Evolutionary conservation across 2,797 vertebrate genomes (phyloP).

Genomic region (Eupleurogrammus muticus): DNA sequence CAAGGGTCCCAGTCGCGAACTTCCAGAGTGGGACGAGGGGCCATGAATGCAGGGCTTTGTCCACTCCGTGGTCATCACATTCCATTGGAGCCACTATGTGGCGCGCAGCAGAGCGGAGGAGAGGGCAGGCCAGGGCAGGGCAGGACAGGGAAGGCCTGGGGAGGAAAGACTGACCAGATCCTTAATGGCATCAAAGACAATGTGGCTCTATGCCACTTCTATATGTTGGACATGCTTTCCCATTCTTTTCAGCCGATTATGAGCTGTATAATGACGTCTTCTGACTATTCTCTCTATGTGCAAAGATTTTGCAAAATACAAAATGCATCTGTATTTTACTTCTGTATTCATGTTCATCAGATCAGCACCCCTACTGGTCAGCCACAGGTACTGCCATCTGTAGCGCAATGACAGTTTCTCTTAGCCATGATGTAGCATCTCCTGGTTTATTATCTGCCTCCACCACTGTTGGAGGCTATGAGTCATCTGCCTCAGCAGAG

Average conservation of each 20-base stretch:
- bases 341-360: constrained; percentile 3
- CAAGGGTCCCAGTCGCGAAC: constrained; percentile 70
- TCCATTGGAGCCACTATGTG: constrained; percentile 84
- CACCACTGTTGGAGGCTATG: constrained; percentile 67
- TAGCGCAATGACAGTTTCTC: background rate
- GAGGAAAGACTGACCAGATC: constrained; percentile 37
- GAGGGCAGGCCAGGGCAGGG: constrained; percentile 69
- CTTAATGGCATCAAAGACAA: constrained; percentile 12
- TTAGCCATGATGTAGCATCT: constrained; percentile 24
- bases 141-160: constrained; percentile 30
- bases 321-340: background rate
- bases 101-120: constrained; percentile 78
- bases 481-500: constrained; percentile 55
- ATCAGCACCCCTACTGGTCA: constrained; percentile 42
- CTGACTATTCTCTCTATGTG: background rate
- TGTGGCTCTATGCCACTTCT: constrained; percentile 4
- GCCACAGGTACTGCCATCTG: background rate
- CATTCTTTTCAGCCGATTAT: background rate
- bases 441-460: constrained; percentile 51
- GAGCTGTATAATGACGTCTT: background rate
- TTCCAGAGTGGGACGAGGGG: constrained; percentile 61
- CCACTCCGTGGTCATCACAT: constrained; percentile 83
- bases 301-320: background rate
- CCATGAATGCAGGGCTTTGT: constrained; percentile 84
- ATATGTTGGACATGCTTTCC: background rate